Evolutionary conservation across 2,797 vertebrate species (phyloP), one percentile per base, ranked within the genome.

Genomic region (Macrochelys suwanniensis): DNA sequence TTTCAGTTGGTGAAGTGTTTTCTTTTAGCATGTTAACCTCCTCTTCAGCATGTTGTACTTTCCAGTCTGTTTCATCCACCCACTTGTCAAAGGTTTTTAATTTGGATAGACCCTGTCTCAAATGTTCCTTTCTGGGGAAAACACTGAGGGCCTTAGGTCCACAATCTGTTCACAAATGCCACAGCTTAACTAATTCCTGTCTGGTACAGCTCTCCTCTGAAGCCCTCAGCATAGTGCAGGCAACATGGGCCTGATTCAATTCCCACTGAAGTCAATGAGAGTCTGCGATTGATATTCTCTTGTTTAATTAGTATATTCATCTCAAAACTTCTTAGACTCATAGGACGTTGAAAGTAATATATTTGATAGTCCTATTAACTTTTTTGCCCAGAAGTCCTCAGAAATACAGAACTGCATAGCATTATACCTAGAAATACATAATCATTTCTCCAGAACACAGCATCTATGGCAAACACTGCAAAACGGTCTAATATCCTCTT

Each of bases 61-160:
- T 74, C 31, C 50, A 83, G 31, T 71, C 26, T 47, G 17, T 81
- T 92, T 45, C 37, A 86, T 13, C 47, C 87, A 12, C 11, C 45
- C 83, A 7, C 11, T 77, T 87, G 42, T 65, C 53, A 47, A 77
- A 92, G 87, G 9, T 83, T 1, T 88, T n/a, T 77, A 80, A 77
- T 93, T 68, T 61, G 53, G 8, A 15, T 51, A 10, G 57, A 92
- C 59, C 94, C 84, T 53, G 31, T 87, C 92, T 86, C 92, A 85
- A 88, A 5, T 83, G 74, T 57, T n/a, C 68, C 71, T 80, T 42
- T 37, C 57, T 51, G 31, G 11, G 16, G 26, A 53, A 65, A 65
- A 80, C 57, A 79, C 17, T 33, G 76, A 78, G 50, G 54, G 9
- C 76, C 59, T 50, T 26, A 31, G 74, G 19, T 65, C 42, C 31